phyloP scores from a whole-genome alignment of 1,140 invertebrate genomes.

The Aleiodes sp. region DNA sequence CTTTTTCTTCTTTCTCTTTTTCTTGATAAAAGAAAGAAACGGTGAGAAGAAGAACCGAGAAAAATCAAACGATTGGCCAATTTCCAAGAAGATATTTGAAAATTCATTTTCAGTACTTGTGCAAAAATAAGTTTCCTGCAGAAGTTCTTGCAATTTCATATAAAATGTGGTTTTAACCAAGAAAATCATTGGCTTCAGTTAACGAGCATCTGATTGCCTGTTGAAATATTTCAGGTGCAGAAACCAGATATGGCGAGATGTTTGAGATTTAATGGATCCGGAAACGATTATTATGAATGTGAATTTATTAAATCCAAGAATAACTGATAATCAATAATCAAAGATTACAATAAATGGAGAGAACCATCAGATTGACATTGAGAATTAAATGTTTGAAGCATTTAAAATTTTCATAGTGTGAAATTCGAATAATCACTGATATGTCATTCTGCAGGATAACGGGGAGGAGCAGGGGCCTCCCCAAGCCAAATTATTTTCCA shows the following conservation, averaged over 20 bases:
- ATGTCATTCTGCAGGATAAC: slow-evolving; percentile 86
- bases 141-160: not conserved
- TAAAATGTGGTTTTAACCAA: not conserved
- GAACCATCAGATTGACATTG: too few species aligned
- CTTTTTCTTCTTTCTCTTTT: too few species aligned
- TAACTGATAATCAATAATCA: too few species aligned
- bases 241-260: not conserved
- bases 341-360: too few species aligned
- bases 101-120: not conserved
- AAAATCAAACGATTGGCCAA: slow-evolving; percentile 10
- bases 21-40: too few species aligned
- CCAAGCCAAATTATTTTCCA: slow-evolving; percentile 85
- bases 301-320: not conserved
- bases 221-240: not conserved
- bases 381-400: too few species aligned
- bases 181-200: not conserved
- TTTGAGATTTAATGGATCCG: not conserved
- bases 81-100: not conserved
- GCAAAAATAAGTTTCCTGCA: slow-evolving; percentile 13
- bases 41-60: too few species aligned
- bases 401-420: too few species aligned
- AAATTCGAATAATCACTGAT: slow-evolving; percentile 32
- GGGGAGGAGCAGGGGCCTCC: slow-evolving; percentile 79
- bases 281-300: not conserved
- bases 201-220: not conserved